phyloP scores from a whole-genome alignment of 1,140 invertebrate genomes.

The Conus ventricosus region DNA sequence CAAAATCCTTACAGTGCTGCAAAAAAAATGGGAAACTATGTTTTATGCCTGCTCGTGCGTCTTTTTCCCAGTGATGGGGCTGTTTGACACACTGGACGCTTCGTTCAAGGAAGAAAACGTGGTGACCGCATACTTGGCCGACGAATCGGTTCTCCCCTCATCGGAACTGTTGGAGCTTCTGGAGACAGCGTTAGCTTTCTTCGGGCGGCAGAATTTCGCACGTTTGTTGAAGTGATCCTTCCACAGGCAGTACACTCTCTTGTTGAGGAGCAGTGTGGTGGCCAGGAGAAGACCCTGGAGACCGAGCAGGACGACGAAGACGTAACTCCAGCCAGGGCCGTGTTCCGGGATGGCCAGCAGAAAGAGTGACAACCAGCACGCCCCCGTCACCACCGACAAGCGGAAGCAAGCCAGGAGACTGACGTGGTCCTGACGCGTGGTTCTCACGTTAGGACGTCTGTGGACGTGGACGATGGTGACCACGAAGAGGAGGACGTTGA shows the following conservation, averaged over 20 bases:
- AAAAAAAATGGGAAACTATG: too few relatives aligned
- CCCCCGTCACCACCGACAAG: conserved; percentile 28
- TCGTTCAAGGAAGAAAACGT: background rate
- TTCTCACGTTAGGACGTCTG: background rate
- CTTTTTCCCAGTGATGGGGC: background rate
- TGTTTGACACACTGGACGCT: background rate
- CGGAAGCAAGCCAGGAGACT: conserved; percentile 28
- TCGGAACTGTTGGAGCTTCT: background rate
- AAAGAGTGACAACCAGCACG: conserved; percentile 30
- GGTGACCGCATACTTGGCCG: background rate
- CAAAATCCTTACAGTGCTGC: too few relatives aligned
- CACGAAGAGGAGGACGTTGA: conserved; percentile 19
- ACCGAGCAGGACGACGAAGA: background rate
- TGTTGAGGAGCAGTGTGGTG: conserved; percentile 11
- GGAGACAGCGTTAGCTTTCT: background rate
- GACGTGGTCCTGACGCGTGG: background rate
- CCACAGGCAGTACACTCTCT: background rate
- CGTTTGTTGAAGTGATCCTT: too few relatives aligned
- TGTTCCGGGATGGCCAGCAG: conserved; percentile 16
- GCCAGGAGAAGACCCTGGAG: conserved; percentile 18
- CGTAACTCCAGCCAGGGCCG: conserved; percentile 9
- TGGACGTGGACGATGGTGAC: conserved; percentile 18
- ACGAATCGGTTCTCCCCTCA: background rate
- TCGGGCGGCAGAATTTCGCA: background rate
- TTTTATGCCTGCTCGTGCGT: too few relatives aligned